Evolutionary conservation across 2,797 vertebrate species (phyloP).

Genomic region (Mormyrus hasselquistii): DNA sequence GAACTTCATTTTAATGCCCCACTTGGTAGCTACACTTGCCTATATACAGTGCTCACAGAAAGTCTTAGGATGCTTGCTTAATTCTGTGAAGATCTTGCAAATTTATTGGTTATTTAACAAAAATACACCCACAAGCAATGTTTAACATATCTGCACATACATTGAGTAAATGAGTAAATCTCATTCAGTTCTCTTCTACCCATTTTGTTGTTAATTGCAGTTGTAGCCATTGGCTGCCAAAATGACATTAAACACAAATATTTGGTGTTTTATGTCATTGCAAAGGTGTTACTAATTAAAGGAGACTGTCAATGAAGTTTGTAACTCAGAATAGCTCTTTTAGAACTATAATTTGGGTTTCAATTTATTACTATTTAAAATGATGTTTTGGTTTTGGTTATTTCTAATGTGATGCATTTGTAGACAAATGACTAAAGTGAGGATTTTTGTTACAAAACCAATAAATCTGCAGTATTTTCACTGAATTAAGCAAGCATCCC

Average conservation of each 20-base stretch:
- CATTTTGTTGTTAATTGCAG: not conserved
- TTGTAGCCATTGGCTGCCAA: not conserved
- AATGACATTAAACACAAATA: not conserved
- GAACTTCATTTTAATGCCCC: not conserved
- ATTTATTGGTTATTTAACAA: not conserved
- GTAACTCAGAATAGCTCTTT: not conserved
- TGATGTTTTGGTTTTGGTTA: not conserved
- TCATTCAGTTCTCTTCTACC: not conserved
- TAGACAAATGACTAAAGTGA: not conserved
- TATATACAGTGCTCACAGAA: not conserved
- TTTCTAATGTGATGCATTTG: not conserved
- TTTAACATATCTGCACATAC: not conserved
- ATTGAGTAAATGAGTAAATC: not conserved
- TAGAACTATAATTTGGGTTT: not conserved
- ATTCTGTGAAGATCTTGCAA: not conserved
- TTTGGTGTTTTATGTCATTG: not conserved
- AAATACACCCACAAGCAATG: not conserved
- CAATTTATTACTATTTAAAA: not conserved
- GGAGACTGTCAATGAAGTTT: not conserved
- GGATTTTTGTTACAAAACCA: not conserved
- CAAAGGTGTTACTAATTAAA: not conserved
- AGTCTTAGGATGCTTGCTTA: not conserved
- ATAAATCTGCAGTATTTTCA: not conserved
- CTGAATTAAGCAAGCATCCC: not conserved
- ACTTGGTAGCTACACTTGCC: not conserved